These are phyloP conservation scores for Kryphioiulus occultus DNA, from an alignment of 2,888 invertebrate species.

Conservation along the genomic window DNA sequence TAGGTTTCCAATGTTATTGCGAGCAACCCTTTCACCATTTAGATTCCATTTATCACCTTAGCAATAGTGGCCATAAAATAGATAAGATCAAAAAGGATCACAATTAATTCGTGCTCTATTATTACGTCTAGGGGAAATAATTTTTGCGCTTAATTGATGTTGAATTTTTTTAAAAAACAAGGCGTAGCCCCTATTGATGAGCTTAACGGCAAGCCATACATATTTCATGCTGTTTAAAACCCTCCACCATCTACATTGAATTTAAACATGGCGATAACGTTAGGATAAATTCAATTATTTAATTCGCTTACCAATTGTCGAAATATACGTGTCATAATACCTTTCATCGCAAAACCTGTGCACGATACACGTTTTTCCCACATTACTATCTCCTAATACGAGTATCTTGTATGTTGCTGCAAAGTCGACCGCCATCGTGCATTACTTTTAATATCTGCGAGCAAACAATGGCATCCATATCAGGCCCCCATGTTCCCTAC, in stretches of 20 bases:
- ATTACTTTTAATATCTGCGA: constrained; percentile 40
- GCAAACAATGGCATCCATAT: constrained; percentile 35
- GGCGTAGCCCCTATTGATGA: constrained; percentile 30
- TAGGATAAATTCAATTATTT: constrained; percentile 11
- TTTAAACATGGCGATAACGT: background rate
- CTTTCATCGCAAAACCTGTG: constrained; percentile 89
- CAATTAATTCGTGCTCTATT: background rate
- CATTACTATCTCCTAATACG: constrained; percentile 87
- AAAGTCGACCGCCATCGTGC: constrained; percentile 79
- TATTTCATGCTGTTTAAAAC: constrained; percentile 18
- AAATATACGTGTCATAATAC: constrained; percentile 89
- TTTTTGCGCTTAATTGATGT: background rate
- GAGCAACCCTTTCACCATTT: background rate
- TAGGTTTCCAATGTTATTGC: background rate
- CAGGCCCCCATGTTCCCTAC: constrained; percentile 20
- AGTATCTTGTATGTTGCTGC: constrained; percentile 86
- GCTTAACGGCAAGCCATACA: constrained; percentile 12
- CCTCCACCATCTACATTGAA: background rate
- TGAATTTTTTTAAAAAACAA: background rate
- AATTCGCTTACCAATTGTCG: constrained; percentile 79
- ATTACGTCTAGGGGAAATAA: background rate
- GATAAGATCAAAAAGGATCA: constrained; percentile 26
- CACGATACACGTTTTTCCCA: constrained; percentile 89
- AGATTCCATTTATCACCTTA: background rate
- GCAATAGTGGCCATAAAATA: background rate